A percentile compares a stretch with the other conserved stretches of the same genome.
phyloP scores from a whole-genome alignment of 2,888 invertebrate genomes.

The Ectropis crepuscularia region DNA sequence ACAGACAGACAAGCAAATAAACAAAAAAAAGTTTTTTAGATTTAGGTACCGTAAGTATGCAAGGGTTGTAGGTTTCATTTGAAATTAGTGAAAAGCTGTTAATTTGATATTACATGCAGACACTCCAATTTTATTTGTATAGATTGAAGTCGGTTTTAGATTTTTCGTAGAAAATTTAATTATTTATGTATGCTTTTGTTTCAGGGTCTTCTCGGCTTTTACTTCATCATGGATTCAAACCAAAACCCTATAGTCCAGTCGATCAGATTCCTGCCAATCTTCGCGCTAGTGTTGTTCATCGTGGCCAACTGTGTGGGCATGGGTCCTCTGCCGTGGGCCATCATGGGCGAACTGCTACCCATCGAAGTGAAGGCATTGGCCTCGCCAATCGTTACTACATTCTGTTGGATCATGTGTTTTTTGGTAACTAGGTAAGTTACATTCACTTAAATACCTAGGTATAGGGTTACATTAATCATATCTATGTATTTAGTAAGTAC shows the following conservation, averaged over 20 bases:
- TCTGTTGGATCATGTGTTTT: slow-evolving; percentile 91
- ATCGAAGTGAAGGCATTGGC: slow-evolving; percentile 90
- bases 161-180: background rate
- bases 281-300: slow-evolving; percentile 89
- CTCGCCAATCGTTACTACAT: slow-evolving; percentile 90
- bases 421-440: slow-evolving; percentile 87
- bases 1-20: too few species aligned
- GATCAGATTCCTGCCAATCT: slow-evolving; percentile 89
- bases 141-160: background rate
- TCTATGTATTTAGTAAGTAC: too few species aligned
- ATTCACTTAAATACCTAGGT: too few species aligned
- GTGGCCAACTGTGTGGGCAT: slow-evolving; percentile 90
- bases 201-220: slow-evolving; percentile 86
- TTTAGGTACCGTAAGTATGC: too few species aligned
- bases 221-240: slow-evolving; percentile 85
- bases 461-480: too few species aligned
- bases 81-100: too few species aligned
- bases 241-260: slow-evolving; percentile 65
- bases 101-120: too few species aligned
- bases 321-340: slow-evolving; percentile 93
- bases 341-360: slow-evolving; percentile 93
- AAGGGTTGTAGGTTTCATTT: too few species aligned
- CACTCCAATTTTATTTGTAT: background rate
- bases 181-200: slow-evolving; percentile 26
- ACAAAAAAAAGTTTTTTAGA: too few species aligned